Conservation (phyloP, 2,888 invertebrate species). For the Dolomedes plantarius region DNA sequence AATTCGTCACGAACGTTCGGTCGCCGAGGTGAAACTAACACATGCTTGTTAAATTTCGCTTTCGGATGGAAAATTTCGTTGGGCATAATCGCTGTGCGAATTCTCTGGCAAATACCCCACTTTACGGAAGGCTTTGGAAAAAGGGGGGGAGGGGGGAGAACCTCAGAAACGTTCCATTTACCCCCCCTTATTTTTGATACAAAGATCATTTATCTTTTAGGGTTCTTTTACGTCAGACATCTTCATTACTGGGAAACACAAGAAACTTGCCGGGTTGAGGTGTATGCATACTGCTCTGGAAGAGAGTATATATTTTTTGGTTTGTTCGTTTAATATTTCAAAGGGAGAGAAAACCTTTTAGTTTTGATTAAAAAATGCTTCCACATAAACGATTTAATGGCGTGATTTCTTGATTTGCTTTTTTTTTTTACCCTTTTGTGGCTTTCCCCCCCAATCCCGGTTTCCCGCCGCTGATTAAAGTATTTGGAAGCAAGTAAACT, state of each 20-base stretch:
- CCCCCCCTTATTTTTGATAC: constrained; percentile 30
- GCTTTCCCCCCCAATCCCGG: constrained; percentile 26
- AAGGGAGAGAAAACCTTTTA: constrained; percentile 47
- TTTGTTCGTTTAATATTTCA: constrained; percentile 56
- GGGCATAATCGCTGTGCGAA: constrained; percentile 52
- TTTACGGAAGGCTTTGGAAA: too few relatives aligned
- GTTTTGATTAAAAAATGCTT: constrained; percentile 71
- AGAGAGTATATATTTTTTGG: constrained; percentile 13
- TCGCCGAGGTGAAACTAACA: constrained; percentile 14
- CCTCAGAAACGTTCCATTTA: background rate
- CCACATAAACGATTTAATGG: constrained; percentile 69
- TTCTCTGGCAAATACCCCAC: constrained; percentile 35
- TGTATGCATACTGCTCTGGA: constrained; percentile 16
- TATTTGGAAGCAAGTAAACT: constrained; percentile 24
- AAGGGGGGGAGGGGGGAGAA: background rate
- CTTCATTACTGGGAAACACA: constrained; percentile 65
- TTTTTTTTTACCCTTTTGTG: constrained; percentile 35
- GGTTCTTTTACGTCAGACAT: constrained; percentile 62
- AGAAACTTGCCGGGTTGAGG: constrained; percentile 49
- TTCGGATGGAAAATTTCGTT: constrained; percentile 31
- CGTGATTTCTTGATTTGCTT: constrained; percentile 69
- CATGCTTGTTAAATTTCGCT: constrained; percentile 21
- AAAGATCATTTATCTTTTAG: constrained; percentile 62
- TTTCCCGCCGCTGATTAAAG: constrained; percentile 61
- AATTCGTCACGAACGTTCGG: constrained; percentile 52